A percentile compares a stretch with the other conserved stretches of the same genome.
Evolutionary conservation across 2,797 vertebrate species (phyloP).

Genomic region (Falco berigora): DNA sequence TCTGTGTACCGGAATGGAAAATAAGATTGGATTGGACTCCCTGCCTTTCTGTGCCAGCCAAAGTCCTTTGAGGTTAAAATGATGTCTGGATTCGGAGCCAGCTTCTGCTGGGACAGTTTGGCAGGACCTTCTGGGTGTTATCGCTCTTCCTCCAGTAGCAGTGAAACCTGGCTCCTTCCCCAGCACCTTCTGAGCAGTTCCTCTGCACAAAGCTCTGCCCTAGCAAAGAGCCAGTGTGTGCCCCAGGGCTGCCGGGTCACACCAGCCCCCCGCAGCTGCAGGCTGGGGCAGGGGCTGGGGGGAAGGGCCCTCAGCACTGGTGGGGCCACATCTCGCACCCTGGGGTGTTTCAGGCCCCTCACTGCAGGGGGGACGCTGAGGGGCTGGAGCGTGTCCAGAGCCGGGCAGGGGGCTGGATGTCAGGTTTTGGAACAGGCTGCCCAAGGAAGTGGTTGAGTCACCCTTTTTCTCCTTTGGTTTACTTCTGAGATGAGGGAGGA

Average conservation of each 20-base stretch:
- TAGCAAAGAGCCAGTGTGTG: background rate
- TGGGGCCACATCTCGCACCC: too few relatives aligned
- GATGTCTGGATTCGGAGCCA: background rate
- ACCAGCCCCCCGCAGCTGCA: too few relatives aligned
- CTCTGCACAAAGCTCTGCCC: background rate
- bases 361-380: too few relatives aligned
- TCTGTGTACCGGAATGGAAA: background rate
- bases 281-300: too few relatives aligned
- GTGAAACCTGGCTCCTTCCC: background rate
- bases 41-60: background rate
- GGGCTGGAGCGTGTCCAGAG: too few relatives aligned
- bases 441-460: too few relatives aligned
- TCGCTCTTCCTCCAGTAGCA: background rate
- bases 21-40: background rate
- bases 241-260: too few relatives aligned
- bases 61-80: background rate
- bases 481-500: background rate
- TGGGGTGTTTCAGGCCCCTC: too few relatives aligned
- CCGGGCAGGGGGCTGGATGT: too few relatives aligned
- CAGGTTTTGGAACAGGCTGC: too few relatives aligned
- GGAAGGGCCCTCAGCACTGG: too few relatives aligned
- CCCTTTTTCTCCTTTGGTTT: background rate
- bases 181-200: background rate
- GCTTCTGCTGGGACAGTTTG: background rate
- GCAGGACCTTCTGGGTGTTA: background rate